Evolutionary conservation across 2,888 invertebrate species (phyloP), one percentile per base, ranked within the genome.

Genomic region (Napeogenes sylphis): DNA sequence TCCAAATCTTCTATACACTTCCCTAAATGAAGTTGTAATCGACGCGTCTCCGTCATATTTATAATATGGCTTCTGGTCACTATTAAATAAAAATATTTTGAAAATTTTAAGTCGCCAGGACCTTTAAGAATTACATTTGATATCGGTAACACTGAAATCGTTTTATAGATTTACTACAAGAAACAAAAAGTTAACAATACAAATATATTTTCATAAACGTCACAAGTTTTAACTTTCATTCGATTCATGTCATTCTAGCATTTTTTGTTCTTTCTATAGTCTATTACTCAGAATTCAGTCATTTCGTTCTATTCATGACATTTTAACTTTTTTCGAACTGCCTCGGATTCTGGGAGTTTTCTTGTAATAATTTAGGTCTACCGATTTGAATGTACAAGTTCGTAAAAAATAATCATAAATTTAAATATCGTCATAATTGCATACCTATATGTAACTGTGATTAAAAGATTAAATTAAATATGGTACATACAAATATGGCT

Each of bases 1-100:
- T 92, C 91, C 80, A 93, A 85, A 82, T 92, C 93, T 68, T 92
- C 91, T 59, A 93, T 82, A 72, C 88, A 90, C 77, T 90, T 90
- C 62, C 91, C 92, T 77, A 92, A 84, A 82, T 93, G 87, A 73
- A 93, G 83, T 74, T 88, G 85, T 73, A 84, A 82, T 76, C 84
- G 82, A 79, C 89, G 85, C 67, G 85, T 81, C 76, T 90, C 90
- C 70, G 90, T 89, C 90, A 90, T 91, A 70, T 79, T 89, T 78
- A 66, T 70, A 77, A 75, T 81, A 79, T 75, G 66, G 45, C 47
- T 55, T 57, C 46, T 47, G 59, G 46, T 55, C 55, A 63, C 59
- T 55, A 21, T 56, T 46, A 38, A 56, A 51, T 58, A 53, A 57
- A 33, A 53, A 60, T 58, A 61, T 57, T 38, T 61, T 38, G 47